These are phyloP conservation scores for Acleris laterana DNA, from an alignment of 2,888 invertebrate species.

Conservation along the genomic window DNA sequence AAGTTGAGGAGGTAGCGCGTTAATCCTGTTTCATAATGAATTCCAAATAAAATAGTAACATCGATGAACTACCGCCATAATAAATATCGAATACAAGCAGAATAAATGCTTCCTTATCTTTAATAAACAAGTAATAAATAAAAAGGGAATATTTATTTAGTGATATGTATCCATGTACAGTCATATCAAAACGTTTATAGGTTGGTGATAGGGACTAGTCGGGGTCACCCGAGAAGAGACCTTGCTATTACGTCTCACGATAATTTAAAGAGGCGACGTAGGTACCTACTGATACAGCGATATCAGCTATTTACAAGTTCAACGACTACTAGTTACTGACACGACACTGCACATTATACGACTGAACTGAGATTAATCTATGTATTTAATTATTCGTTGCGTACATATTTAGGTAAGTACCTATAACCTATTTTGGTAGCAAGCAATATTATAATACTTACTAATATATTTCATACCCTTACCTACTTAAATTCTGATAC, in stretches of 20 bases:
- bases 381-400: not conserved
- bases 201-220: slow-evolving; percentile 26
- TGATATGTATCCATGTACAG: not conserved
- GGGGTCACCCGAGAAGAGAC: slow-evolving; percentile 35
- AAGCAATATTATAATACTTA: too few species aligned
- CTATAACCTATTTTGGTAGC: not conserved
- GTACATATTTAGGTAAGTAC: not conserved
- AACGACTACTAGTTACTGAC: slow-evolving; percentile 37
- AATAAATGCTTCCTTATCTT: slow-evolving; percentile 13
- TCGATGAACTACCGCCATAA: not conserved
- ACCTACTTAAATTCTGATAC: too few species aligned
- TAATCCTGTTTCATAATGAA: slow-evolving; percentile 17
- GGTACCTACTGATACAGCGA: slow-evolving; percentile 20
- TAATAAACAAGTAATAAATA: too few species aligned
- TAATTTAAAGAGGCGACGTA: slow-evolving; percentile 28
- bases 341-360: slow-evolving; percentile 37
- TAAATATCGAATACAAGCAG: not conserved
- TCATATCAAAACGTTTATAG: slow-evolving; percentile 10
- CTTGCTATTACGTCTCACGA: slow-evolving; percentile 30
- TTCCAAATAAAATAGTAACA: not conserved
- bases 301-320: slow-evolving; percentile 38
- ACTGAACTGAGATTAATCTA: too few species aligned
- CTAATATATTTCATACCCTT: too few species aligned
- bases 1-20: slow-evolving; percentile 39
- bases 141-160: too few species aligned